These are phyloP conservation scores for Sylvilagus floridanus DNA, from an alignment of 2,797 vertebrate species.

Conservation along the genomic window DNA sequence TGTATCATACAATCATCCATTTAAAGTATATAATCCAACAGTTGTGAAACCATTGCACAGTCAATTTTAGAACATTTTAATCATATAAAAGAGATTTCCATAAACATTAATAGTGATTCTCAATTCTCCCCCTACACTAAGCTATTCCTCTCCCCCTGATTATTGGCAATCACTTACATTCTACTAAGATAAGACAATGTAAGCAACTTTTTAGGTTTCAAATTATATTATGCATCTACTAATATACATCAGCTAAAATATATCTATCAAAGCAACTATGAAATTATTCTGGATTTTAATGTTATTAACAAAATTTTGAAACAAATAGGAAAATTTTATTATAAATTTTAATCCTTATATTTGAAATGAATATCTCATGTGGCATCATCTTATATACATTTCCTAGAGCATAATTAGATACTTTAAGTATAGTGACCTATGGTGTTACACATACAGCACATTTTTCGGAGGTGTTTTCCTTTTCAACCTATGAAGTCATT, in stretches of 20 bases:
- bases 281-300: slow-evolving; percentile 27
- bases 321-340: neutral
- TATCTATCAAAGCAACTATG: neutral
- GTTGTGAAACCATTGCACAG: too few relatives aligned
- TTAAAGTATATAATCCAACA: too few relatives aligned
- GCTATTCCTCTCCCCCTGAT: too few relatives aligned
- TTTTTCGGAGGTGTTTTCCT: neutral
- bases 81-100: too few relatives aligned
- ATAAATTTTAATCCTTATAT: neutral
- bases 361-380: neutral
- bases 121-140: too few relatives aligned
- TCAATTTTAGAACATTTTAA: too few relatives aligned
- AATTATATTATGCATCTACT: slow-evolving; percentile 2
- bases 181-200: neutral
- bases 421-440: neutral
- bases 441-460: neutral
- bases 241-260: neutral
- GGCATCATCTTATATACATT: neutral
- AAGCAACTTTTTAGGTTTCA: slow-evolving; percentile 35
- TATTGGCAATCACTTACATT: too few relatives aligned
- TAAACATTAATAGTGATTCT: too few relatives aligned
- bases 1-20: too few relatives aligned
- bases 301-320: slow-evolving; percentile 43
- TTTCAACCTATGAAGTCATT: neutral
- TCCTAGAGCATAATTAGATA: neutral